A percentile compares a stretch with the other conserved stretches of the same genome.
Evolutionary conservation across 2,888 invertebrate species (phyloP).

Genomic region (Pandemis heparana): DNA sequence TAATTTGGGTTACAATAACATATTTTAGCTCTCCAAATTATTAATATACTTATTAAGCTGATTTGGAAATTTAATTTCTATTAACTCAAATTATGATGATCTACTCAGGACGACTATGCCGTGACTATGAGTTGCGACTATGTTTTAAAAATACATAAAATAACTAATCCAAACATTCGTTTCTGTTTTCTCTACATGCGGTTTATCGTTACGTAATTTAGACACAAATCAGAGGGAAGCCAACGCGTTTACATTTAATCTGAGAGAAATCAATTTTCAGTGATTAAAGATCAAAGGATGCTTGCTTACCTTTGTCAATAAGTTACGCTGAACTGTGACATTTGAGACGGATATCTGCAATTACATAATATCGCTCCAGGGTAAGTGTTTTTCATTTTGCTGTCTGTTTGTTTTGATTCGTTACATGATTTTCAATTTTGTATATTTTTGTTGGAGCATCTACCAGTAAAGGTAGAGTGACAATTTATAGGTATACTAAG

Average conservation of each 20-base stretch:
- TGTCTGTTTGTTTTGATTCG: neutral
- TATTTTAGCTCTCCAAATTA: too few relatives aligned
- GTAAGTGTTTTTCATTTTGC: neutral
- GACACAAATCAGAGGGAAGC: neutral
- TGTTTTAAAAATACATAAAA: too few relatives aligned
- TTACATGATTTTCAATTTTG: neutral
- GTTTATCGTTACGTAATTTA: neutral
- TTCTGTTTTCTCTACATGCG: neutral
- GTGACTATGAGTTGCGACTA: too few relatives aligned
- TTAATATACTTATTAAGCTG: too few relatives aligned
- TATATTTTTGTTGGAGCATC: neutral
- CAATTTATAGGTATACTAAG: too few relatives aligned
- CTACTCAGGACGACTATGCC: too few relatives aligned
- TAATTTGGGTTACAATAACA: too few relatives aligned
- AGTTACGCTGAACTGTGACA: constrained; percentile 5
- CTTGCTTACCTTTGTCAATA: constrained; percentile 14
- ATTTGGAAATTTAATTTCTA: too few relatives aligned
- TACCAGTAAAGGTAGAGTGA: too few relatives aligned
- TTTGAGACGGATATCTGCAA: constrained; percentile 1
- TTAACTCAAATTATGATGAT: too few relatives aligned
- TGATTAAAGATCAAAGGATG: constrained; percentile 13
- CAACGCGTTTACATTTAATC: constrained; percentile 6
- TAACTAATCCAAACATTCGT: neutral
- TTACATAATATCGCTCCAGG: neutral
- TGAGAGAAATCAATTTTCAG: constrained; percentile 4